These are phyloP conservation scores for Drosophila sp. DNA, from an alignment of 1,140 invertebrate genomes.

Conservation along the genomic window DNA sequence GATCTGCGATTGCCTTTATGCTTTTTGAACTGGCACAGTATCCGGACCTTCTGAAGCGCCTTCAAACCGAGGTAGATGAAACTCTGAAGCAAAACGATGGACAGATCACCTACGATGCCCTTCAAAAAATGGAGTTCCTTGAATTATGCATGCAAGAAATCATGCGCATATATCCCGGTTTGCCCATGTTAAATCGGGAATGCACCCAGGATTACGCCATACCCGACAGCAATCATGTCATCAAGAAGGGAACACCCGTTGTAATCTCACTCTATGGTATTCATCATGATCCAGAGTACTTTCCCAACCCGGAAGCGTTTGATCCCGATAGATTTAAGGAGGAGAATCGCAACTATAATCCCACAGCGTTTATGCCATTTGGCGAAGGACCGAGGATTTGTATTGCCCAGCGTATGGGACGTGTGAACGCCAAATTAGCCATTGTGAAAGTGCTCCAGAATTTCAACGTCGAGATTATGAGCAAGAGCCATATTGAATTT, in stretches of 20 bases:
- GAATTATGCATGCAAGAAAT: conserved; percentile 85
- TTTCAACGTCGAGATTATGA: conserved; percentile 66
- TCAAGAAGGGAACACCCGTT: conserved; percentile 83
- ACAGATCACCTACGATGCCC: conserved; percentile 84
- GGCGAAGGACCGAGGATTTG: conserved; percentile 87
- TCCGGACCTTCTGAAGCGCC: conserved; percentile 85
- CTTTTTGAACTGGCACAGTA: conserved; percentile 86
- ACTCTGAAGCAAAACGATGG: conserved; percentile 82
- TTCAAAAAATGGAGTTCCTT: conserved; percentile 85
- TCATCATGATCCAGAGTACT: conserved; percentile 85
- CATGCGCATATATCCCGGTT: conserved; percentile 85
- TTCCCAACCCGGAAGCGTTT: conserved; percentile 87
- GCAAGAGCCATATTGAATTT: conserved; percentile 46
- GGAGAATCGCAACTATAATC: conserved; percentile 78
- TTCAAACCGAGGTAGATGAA: conserved; percentile 85
- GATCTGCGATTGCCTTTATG: conserved; percentile 85
- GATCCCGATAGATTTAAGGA: conserved; percentile 87
- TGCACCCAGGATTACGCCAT: conserved; percentile 82
- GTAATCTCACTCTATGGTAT: conserved; percentile 82
- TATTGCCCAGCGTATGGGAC: conserved; percentile 67
- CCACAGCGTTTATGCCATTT: conserved; percentile 86
- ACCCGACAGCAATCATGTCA: conserved; percentile 73
- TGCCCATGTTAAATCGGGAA: conserved; percentile 84
- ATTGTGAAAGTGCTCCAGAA: conserved; percentile 64
- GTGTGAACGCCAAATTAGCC: conserved; percentile 59